A percentile compares a stretch with the other conserved stretches of the same genome.
Conservation (phyloP, 2,113 vertebrate genomes). For the Mixornis gularis region DNA sequence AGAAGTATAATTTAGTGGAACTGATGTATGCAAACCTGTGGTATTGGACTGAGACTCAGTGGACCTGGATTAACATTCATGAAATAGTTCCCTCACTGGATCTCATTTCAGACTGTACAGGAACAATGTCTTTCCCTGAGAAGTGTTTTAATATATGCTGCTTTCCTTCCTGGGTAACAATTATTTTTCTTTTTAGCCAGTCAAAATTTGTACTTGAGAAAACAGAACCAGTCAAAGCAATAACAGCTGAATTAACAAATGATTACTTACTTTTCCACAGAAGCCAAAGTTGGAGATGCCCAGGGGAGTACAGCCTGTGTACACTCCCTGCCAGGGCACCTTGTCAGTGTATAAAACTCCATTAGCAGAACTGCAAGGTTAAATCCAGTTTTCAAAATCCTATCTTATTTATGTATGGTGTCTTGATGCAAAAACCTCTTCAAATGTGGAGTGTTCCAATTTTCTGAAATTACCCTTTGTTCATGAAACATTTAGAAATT, state of each 20-base stretch:
- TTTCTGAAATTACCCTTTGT: background rate
- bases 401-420: background rate
- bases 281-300: background rate
- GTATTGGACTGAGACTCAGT: background rate
- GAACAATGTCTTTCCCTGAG: background rate
- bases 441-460: background rate
- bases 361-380: background rate
- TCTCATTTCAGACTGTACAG: background rate
- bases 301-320: background rate
- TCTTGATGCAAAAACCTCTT: background rate
- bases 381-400: background rate
- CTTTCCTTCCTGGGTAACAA: background rate
- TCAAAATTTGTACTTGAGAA: background rate
- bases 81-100: background rate
- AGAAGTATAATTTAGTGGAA: background rate
- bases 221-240: background rate
- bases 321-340: background rate
- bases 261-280: background rate
- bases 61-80: background rate
- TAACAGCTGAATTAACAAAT: background rate
- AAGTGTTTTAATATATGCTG: background rate
- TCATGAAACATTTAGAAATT: background rate
- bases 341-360: background rate
- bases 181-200: background rate
- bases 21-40: background rate